Conservation (phyloP, 2,888 invertebrate species). For the Nemotelus nigrinus region DNA sequence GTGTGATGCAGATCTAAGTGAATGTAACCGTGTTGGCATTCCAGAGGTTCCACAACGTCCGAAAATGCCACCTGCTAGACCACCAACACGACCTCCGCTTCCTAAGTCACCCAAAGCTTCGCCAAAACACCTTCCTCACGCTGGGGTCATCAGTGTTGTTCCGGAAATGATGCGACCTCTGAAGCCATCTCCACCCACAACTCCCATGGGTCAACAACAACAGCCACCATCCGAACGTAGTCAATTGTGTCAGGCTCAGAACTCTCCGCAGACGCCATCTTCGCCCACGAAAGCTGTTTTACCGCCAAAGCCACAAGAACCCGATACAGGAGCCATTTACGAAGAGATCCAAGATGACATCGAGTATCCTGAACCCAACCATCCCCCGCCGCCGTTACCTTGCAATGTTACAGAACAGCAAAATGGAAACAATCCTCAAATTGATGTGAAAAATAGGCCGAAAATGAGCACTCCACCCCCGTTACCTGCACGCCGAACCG, state of each 20-base stretch:
- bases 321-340: slow-evolving; percentile 66
- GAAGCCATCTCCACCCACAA: slow-evolving; percentile 54
- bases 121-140: slow-evolving; percentile 65
- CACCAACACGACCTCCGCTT: slow-evolving; percentile 67
- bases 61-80: slow-evolving; percentile 65
- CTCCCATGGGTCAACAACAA: slow-evolving; percentile 52
- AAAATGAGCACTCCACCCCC: slow-evolving; percentile 70
- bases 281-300: slow-evolving; percentile 23
- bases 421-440: slow-evolving; percentile 53
- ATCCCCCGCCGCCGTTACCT: slow-evolving; percentile 72
- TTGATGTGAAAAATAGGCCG: slow-evolving; percentile 63
- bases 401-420: slow-evolving; percentile 66
- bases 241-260: slow-evolving; percentile 57
- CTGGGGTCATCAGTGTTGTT: slow-evolving; percentile 68
- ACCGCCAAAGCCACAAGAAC: slow-evolving; percentile 34
- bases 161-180: slow-evolving; percentile 62
- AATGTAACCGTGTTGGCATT: slow-evolving; percentile 63
- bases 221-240: slow-evolving; percentile 6
- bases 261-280: slow-evolving; percentile 56
- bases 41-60: slow-evolving; percentile 66
- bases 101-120: slow-evolving; percentile 68
- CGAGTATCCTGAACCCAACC: slow-evolving; percentile 66
- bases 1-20: slow-evolving; percentile 65
- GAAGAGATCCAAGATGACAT: slow-evolving; percentile 69
- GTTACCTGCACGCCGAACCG: slow-evolving; percentile 67